Evolutionary conservation across 2,113 vertebrate genomes (phyloP).

Genomic region (Nipponia nippon): DNA sequence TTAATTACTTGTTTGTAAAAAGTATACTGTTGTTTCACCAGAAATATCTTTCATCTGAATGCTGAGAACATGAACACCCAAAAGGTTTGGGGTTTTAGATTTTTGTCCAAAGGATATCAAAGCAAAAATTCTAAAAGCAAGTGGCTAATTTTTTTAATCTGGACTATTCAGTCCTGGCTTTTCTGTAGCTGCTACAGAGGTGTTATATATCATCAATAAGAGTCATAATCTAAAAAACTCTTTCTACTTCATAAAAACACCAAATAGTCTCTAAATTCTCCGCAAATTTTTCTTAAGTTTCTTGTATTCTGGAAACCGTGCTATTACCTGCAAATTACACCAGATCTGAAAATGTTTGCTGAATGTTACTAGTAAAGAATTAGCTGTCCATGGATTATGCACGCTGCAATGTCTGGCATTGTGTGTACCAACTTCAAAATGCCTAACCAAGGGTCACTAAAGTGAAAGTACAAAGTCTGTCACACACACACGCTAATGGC

Average conservation of each 20-base stretch:
- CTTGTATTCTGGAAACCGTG: not conserved
- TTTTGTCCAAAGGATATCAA: not conserved
- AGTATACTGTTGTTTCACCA: not conserved
- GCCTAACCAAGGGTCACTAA: not conserved
- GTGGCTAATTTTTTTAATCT: not conserved
- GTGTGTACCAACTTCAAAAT: not conserved
- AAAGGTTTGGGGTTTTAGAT: not conserved
- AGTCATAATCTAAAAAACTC: not conserved
- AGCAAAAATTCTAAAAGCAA: not conserved
- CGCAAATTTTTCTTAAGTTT: not conserved
- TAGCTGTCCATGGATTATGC: not conserved
- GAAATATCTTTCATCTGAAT: not conserved
- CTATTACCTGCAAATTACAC: not conserved
- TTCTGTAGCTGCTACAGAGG: not conserved
- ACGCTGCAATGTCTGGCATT: not conserved
- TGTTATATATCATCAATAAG: not conserved
- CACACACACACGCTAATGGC: not conserved
- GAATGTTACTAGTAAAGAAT: not conserved
- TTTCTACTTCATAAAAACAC: not conserved
- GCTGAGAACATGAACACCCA: not conserved
- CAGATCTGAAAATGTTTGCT: not conserved
- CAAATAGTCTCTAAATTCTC: not conserved
- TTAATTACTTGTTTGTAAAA: conserved; percentile 33
- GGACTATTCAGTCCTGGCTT: not conserved
- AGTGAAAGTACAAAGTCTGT: not conserved